Evolutionary conservation across 92 coral and sea anemone species (phyloP).

Genomic region (Galaxea fascicularis): DNA sequence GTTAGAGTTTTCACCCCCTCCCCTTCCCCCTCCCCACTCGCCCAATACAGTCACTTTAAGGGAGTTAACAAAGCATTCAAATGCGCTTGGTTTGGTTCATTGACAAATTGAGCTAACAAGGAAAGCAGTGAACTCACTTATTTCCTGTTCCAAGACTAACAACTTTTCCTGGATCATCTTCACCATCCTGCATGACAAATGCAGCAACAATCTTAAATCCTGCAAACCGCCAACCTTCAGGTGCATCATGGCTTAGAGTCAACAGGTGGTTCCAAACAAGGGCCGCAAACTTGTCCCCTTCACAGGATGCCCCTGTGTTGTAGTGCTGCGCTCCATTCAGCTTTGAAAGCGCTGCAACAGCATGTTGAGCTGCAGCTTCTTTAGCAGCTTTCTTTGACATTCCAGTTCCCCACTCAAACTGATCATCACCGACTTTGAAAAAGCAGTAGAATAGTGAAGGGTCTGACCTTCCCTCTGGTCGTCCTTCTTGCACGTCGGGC

Average conservation of each 20-base stretch:
- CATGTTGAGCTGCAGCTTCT: slow-evolving; percentile 71
- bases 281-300: slow-evolving; percentile 84
- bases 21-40: too few species aligned
- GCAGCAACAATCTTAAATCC: slow-evolving; percentile 88
- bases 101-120: too few species aligned
- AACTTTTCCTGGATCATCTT: slow-evolving; percentile 62
- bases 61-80: background rate
- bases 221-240: slow-evolving; percentile 86
- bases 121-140: slow-evolving; percentile 65
- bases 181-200: slow-evolving; percentile 74
- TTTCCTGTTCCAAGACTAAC: slow-evolving; percentile 96
- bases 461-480: slow-evolving; percentile 57
- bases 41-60: background rate
- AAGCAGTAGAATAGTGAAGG: slow-evolving; percentile 63
- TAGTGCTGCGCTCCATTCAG: slow-evolving; percentile 57
- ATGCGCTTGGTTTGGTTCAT: background rate
- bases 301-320: slow-evolving; percentile 69
- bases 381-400: slow-evolving; percentile 80
- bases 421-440: slow-evolving; percentile 70
- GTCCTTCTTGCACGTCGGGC: slow-evolving; percentile 66
- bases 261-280: slow-evolving; percentile 82
- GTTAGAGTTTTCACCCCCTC: too few species aligned
- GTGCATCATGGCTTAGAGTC: slow-evolving; percentile 67
- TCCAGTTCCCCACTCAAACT: slow-evolving; percentile 72
- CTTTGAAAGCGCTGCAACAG: slow-evolving; percentile 72